phyloP scores from a whole-genome alignment of 2,113 vertebrate species.

The Numenius arquata region DNA sequence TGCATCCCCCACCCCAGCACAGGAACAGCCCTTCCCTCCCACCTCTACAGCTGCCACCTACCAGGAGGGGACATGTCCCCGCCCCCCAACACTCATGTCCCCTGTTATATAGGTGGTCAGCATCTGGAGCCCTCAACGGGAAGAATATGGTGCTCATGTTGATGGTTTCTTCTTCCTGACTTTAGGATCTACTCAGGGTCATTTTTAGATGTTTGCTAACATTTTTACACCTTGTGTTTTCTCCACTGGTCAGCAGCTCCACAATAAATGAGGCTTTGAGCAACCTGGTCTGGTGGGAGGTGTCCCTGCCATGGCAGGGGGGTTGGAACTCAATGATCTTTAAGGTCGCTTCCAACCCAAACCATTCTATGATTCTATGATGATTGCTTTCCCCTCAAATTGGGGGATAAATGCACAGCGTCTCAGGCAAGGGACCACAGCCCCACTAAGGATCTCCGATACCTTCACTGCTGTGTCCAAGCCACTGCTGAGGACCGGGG shows the following conservation, averaged over 20 bases:
- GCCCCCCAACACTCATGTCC: neutral
- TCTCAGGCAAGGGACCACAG: neutral
- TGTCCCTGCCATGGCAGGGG: no score
- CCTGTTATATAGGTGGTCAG: neutral
- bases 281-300: no score
- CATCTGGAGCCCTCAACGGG: neutral
- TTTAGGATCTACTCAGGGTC: neutral
- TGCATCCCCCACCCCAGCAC: neutral
- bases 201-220: neutral
- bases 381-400: fast-evolving
- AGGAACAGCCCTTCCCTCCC: neutral
- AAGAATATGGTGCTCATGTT: neutral
- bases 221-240: neutral
- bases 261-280: no score
- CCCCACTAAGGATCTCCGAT: fast-evolving
- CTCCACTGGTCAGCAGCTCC: neutral
- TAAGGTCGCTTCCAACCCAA: no score
- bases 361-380: neutral
- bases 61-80: neutral
- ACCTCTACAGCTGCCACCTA: neutral
- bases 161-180: neutral
- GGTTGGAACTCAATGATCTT: no score
- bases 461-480: neutral
- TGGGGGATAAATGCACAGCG: fast-evolving
- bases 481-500: neutral